Base-by-base conservation (phyloP, 1,140 invertebrate genomes). In the Drosophila ohnishii region DNA sequence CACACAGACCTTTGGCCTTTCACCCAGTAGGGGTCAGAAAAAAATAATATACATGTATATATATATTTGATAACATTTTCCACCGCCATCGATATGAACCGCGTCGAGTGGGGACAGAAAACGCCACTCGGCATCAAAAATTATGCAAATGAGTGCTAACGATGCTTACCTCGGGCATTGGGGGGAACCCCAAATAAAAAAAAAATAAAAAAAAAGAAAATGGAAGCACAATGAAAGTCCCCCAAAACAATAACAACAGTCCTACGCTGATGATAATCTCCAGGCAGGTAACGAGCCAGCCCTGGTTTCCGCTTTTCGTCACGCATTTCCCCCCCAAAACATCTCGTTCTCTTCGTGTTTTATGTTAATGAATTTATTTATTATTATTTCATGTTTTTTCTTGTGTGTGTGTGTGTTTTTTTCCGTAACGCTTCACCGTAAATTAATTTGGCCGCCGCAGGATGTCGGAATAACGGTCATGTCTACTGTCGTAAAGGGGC, bases 341-440 rank as follows among this genome's bases (percentile, higher is more conserved):
- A 22, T 47, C 9, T 3, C 30, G 9, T 55, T 63, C 28, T 42
- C 40, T 47, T 42, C 55, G 72, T 84, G 66, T 80, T 84, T 85
- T 84, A 85, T 87, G 82, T 86, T 85, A 85, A 85, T 87, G 78
- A 87, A 85, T 87, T 86, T 85, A 85, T 85, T 82, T 85, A 85
- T 85, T 85, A 85, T 85, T 85, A 86, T 86, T 85, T 81, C 73
- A 74, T 80, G 71, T 73, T 59, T 53, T 71, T 72, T 63, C 53
- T n/a, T 32, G 34, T 35, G 65, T 42, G 10, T 34, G 10, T 34
- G 50, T 25, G 13, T 48, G 32, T 37, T 75, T 72, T 75, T 58
- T 35, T 39, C 48, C 69, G 64, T 45, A 48, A 58, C 55, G 25
- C 6, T 39, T 5, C 6, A 13, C 19, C 40, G 57, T 56, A 85